Conservation (phyloP, 2,888 invertebrate species). For the Thymelicus sylvestris region DNA sequence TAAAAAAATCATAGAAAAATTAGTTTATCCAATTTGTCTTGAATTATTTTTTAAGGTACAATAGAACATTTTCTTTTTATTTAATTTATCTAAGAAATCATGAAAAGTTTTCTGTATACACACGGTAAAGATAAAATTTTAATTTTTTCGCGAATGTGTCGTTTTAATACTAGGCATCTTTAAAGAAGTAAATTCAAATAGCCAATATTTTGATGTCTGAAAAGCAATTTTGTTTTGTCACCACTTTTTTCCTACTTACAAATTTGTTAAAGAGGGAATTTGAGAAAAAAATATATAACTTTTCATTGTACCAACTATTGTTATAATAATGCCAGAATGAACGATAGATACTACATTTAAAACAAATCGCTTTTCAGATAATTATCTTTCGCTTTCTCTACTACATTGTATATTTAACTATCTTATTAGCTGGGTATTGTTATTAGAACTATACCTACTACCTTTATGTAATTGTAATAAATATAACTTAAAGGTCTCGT, state of each 20-base stretch:
- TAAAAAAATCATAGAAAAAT: no score
- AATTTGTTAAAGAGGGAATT: no score
- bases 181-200: conserved; percentile 17
- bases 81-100: no score
- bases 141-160: conserved; percentile 24
- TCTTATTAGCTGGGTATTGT: conserved; percentile 69
- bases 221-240: conserved; percentile 13
- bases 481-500: conserved; percentile 74
- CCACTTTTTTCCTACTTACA: not conserved
- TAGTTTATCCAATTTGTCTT: no score
- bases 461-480: conserved; percentile 76
- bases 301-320: not conserved
- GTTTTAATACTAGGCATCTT: conserved; percentile 24
- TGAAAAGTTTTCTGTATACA: conserved; percentile 12
- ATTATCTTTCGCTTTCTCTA: conserved; percentile 40
- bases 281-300: no score
- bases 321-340: not conserved
- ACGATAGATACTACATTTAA: not conserved
- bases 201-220: conserved; percentile 14
- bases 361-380: conserved; percentile 59
- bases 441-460: conserved; percentile 66
- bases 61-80: no score
- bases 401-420: conserved; percentile 58
- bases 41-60: no score
- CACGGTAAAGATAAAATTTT: conserved; percentile 13